Conservation (phyloP, 2,888 invertebrate genomes). For the Cheilosia variabilis region DNA sequence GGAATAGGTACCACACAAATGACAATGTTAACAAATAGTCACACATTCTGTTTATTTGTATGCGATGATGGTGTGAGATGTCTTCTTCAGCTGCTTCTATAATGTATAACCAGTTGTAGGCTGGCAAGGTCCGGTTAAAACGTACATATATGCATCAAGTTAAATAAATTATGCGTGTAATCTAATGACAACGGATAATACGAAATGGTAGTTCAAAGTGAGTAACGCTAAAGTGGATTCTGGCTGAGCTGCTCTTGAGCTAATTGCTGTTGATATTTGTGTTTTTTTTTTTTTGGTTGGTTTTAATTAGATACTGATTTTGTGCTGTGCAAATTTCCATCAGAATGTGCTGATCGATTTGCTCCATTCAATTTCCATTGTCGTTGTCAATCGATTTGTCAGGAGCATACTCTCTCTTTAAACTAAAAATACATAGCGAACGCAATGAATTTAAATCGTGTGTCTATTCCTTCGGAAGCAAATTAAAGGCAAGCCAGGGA, state of each 20-base stretch:
- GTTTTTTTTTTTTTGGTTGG: background rate
- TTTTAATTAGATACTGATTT: background rate
- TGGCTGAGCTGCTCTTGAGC: background rate
- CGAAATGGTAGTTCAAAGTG: slow-evolving; percentile 11
- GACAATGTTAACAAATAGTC: slow-evolving; percentile 15
- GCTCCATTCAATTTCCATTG: no score
- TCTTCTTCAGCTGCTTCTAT: background rate
- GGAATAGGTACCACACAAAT: slow-evolving; percentile 46
- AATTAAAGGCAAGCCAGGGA: no score
- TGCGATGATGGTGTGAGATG: slow-evolving; percentile 15
- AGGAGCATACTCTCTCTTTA: no score
- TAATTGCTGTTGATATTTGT: no score
- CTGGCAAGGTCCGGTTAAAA: background rate
- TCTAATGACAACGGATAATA: slow-evolving; percentile 21
- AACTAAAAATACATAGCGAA: no score
- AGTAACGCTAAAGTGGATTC: background rate
- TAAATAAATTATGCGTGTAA: slow-evolving; percentile 42
- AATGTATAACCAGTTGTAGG: slow-evolving; percentile 34
- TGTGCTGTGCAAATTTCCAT: background rate
- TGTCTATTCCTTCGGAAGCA: no score
- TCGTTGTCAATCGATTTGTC: no score
- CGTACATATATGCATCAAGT: slow-evolving; percentile 7
- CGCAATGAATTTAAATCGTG: no score
- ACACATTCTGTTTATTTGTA: slow-evolving; percentile 5
- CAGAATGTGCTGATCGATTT: no score